Conservation (phyloP, 2,888 invertebrate species). For the Cephus spinipes region DNA sequence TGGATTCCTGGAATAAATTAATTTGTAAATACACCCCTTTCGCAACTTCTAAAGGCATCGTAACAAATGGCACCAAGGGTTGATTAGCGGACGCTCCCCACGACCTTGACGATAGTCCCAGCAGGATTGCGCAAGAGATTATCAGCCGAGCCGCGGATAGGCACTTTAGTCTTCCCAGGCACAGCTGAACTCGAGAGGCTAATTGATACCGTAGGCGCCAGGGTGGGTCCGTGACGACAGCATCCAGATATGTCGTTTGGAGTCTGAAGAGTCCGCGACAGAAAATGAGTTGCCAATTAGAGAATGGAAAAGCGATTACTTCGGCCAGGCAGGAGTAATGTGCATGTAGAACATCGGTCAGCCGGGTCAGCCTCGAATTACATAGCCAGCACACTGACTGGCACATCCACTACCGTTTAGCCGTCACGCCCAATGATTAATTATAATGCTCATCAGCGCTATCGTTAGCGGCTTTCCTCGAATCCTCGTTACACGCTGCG, state of each 20-base stretch:
- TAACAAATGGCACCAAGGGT: neutral
- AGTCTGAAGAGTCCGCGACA: neutral
- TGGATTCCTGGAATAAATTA: neutral
- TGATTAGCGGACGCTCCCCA: neutral
- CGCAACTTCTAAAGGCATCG: neutral
- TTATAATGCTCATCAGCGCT: conserved; percentile 19
- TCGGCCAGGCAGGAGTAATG: neutral
- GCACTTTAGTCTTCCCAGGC: neutral
- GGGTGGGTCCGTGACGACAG: neutral
- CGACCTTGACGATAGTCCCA: neutral
- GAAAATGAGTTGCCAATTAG: neutral
- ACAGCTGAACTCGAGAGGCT: neutral
- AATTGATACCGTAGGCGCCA: neutral
- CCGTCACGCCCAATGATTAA: conserved; percentile 14
- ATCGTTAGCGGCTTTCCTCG: neutral
- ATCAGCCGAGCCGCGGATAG: neutral
- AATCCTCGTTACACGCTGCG: neutral
- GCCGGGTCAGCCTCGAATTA: neutral
- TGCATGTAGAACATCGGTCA: neutral
- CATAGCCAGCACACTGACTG: neutral
- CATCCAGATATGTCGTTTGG: too few relatives aligned
- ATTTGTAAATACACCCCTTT: neutral
- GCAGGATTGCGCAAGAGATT: neutral
- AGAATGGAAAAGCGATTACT: neutral
- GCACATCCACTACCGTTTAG: neutral